phyloP scores from a whole-genome alignment of 2,888 invertebrate species.

The Lycophotia porphyrea region DNA sequence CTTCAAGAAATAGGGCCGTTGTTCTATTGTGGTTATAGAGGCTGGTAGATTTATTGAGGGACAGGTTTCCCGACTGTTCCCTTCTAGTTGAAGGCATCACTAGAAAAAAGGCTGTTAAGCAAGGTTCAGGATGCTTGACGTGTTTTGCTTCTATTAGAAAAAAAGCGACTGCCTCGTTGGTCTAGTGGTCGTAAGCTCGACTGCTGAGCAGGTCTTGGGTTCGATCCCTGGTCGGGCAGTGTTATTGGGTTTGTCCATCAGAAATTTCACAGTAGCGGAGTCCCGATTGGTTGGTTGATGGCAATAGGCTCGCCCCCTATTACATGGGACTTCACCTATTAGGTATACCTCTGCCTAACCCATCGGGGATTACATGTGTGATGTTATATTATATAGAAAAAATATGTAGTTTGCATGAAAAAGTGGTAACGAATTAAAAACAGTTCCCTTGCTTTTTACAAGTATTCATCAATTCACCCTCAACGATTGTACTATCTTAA shows the following conservation, averaged over 20 bases:
- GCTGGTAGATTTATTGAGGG: conserved; percentile 12
- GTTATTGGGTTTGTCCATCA: background rate
- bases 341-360: background rate
- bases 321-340: background rate
- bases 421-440: background rate
- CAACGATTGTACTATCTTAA: background rate
- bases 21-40: conserved; percentile 40
- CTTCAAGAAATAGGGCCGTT: conserved; percentile 36
- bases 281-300: background rate
- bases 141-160: background rate
- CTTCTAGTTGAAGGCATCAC: background rate
- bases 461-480: background rate
- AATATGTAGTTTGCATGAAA: background rate
- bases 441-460: background rate
- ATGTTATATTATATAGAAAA: background rate
- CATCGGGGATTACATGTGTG: background rate
- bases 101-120: background rate
- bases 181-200: background rate
- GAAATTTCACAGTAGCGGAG: background rate
- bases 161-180: background rate
- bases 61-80: background rate
- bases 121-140: background rate
- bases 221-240: background rate
- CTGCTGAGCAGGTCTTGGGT: background rate
- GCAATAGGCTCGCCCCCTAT: background rate